A percentile compares a stretch with the other conserved stretches of the same genome.
These are phyloP conservation scores for Hippocampus zosterae DNA, from an alignment of 2,113 vertebrate species.

Conservation along the genomic window DNA sequence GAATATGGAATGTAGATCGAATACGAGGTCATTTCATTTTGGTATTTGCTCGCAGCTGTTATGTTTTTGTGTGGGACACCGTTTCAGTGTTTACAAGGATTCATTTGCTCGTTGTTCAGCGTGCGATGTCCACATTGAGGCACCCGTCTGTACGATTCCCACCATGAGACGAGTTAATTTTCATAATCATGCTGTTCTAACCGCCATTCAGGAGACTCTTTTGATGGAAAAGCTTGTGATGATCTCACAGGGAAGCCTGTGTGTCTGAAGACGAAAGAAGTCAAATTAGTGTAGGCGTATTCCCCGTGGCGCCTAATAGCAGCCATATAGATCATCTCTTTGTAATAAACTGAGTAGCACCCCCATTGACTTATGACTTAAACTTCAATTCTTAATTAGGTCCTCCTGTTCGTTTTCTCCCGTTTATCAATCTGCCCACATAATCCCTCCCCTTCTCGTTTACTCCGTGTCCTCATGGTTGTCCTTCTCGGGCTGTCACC, in stretches of 20 bases:
- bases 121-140: slow-evolving; percentile 7
- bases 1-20: slow-evolving; percentile 22
- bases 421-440: slow-evolving; percentile 3
- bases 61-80: slow-evolving; percentile 10
- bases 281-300: slow-evolving; percentile 59
- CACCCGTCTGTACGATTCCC: slow-evolving; percentile 16
- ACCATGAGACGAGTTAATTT: slow-evolving; percentile 32
- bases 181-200: slow-evolving; percentile 26
- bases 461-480: slow-evolving; percentile 11
- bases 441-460: slow-evolving; percentile 2
- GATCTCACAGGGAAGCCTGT: slow-evolving; percentile 56
- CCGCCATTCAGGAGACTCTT: slow-evolving; percentile 55
- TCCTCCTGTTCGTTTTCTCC: slow-evolving; percentile 1
- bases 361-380: slow-evolving; percentile 27
- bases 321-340: slow-evolving; percentile 52
- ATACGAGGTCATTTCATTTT: slow-evolving; percentile 1
- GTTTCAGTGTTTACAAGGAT: slow-evolving; percentile 11
- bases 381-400: slow-evolving; percentile 20
- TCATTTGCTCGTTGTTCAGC: slow-evolving; percentile 8
- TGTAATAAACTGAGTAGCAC: slow-evolving; percentile 58
- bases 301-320: slow-evolving; percentile 56
- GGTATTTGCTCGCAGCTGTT: slow-evolving; percentile 9
- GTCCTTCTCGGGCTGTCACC: slow-evolving; percentile 34
- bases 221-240: slow-evolving; percentile 53
- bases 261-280: slow-evolving; percentile 56